Percentiles rank a stretch among this genome's conserved stretches.
phyloP scores from a whole-genome alignment of 2,797 vertebrate genomes.

The Peromyscus attwateri region DNA sequence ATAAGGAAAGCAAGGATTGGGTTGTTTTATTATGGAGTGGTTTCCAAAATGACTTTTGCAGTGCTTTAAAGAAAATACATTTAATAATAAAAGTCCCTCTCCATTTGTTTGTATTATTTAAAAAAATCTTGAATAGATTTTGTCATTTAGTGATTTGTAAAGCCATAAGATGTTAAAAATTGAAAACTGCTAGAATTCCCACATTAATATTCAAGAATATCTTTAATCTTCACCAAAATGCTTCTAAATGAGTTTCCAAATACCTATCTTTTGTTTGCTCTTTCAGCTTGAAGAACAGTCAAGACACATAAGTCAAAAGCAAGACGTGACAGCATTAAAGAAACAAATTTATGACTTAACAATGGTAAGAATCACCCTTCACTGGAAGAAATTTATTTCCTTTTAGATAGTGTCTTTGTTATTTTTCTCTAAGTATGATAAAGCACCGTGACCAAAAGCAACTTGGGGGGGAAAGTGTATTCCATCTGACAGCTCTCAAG shows the following conservation, averaged over 20 bases:
- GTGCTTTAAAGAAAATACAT: conserved; percentile 42
- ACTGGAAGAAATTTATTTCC: not conserved
- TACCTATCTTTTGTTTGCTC: conserved; percentile 27
- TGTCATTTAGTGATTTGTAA: not conserved
- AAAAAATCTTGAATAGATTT: conserved; percentile 26
- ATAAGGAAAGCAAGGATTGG: not conserved
- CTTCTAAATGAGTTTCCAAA: not conserved
- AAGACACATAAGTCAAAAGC: conserved; percentile 91
- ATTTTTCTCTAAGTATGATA: not conserved
- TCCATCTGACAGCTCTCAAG: not conserved
- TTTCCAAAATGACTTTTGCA: not conserved
- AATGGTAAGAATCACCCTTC: conserved; percentile 89
- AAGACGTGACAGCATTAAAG: conserved; percentile 92
- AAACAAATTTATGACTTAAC: conserved; percentile 94
- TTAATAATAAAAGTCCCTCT: not conserved
- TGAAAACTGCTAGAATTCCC: not conserved
- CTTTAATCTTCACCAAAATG: not conserved
- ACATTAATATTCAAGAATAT: not conserved
- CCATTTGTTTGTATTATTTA: conserved; percentile 21
- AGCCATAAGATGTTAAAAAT: conserved; percentile 10
- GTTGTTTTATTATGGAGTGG: not conserved
- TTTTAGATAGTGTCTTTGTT: not conserved
- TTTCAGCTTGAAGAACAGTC: conserved; percentile 96
- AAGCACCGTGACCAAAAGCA: not conserved
- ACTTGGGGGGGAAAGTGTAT: not conserved